These are phyloP conservation scores for Digitonthophagus gazella DNA, from an alignment of 2,888 invertebrate species.

Conservation along the genomic window DNA sequence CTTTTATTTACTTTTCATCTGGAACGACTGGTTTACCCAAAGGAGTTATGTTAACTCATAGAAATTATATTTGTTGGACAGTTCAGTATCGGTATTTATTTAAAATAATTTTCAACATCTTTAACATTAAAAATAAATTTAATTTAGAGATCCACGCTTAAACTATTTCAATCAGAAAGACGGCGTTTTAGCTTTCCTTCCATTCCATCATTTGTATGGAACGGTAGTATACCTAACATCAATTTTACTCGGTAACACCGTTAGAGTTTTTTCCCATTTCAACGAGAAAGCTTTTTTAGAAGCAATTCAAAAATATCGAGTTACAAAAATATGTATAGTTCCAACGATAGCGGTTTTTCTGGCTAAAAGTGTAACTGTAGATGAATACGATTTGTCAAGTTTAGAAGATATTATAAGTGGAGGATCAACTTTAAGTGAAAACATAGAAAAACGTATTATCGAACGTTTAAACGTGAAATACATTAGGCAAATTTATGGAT, in stretches of 20 bases:
- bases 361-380: conserved; percentile 72
- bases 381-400: conserved; percentile 69
- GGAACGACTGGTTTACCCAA: conserved; percentile 70
- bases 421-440: conserved; percentile 72
- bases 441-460: conserved; percentile 58
- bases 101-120: too few species aligned
- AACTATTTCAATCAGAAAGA: conserved; percentile 19
- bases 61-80: conserved; percentile 45
- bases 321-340: conserved; percentile 67
- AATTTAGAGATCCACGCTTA: conserved; percentile 28
- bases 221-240: conserved; percentile 32
- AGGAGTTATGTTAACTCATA: conserved; percentile 63
- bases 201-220: conserved; percentile 41
- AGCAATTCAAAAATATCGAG: conserved; percentile 65
- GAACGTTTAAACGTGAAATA: conserved; percentile 50
- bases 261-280: conserved; percentile 59
- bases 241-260: conserved; percentile 31
- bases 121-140: conserved; percentile 10
- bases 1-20: conserved; percentile 59
- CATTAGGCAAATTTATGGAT: conserved; percentile 70
- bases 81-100: conserved; percentile 19
- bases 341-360: conserved; percentile 79
- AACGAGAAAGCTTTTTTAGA: conserved; percentile 66
- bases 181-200: conserved; percentile 33
- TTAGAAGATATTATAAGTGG: conserved; percentile 67